Evolutionary conservation across 2,888 invertebrate genomes (phyloP), one percentile per base, ranked within the genome.

Genomic region (Hanleya hanleyi): DNA sequence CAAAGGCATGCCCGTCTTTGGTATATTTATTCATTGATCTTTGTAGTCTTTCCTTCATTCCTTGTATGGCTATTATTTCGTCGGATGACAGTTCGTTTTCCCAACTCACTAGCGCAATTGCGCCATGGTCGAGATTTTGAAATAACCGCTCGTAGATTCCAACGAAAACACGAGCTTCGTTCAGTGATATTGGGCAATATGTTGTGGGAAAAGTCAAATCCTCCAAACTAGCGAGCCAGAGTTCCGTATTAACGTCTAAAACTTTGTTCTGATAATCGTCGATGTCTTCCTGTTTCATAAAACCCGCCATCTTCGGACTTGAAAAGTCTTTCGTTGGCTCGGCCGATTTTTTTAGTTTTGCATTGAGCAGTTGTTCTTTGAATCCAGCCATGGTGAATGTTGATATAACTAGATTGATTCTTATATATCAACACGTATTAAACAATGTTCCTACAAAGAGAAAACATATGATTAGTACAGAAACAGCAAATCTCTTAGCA

Each of bases 161-260:
- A 9, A 84, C 76, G 64, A 86, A 83, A 33, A 84, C 51, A 64
- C 79, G 35, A 1, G 84, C 84, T 64, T 85, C 83, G 0, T 81
- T 78, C 0, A 81, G 47, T n/a, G 68, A 33, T 41, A 86, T 79
- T 12, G 82, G 78, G 70, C 82, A 80, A 37, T 79, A 79, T 18
- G 73, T 69, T n/a, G 85, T 83, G 0, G 82, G 82, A 61, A 86
- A 86, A 9, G 84, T 84, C 22, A 78, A 77, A 18, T 82, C 82
- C 64, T 64, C 51, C 29, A 86, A 74, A 2, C 81, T 32, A 47
- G 81, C 79, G 33, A 84, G 77, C 86, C 86, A 86, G 29, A 75
- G 61, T 62, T 86, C 86, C 29, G 83, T 83, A 69, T 86, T 86
- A 1, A 84, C 85, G 47, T 84, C 83, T 47, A 86, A 70, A 1